Evolutionary conservation across 2,797 vertebrate species (phyloP).

Genomic region (Alfaro cultratus): DNA sequence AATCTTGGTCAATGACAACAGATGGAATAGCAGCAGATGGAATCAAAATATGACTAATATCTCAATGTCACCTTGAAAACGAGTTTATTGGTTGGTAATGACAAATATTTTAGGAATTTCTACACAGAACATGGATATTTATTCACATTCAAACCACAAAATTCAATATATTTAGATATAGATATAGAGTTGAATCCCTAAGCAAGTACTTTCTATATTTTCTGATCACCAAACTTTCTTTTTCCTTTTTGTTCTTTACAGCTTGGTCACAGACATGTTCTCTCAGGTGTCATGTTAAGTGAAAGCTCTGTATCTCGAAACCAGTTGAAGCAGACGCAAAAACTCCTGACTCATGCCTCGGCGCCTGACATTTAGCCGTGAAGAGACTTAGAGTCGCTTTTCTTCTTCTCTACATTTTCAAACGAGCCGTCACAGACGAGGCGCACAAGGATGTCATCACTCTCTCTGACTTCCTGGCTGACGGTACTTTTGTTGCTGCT

Average conservation of each 20-base stretch:
- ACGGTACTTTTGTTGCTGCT: slow-evolving; percentile 18
- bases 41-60: background rate
- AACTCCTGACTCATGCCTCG: slow-evolving; percentile 1
- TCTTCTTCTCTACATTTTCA: slow-evolving; percentile 8
- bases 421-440: slow-evolving; percentile 8
- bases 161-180: background rate
- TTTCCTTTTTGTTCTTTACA: slow-evolving; percentile 10
- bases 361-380: slow-evolving; percentile 41
- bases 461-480: slow-evolving; percentile 22
- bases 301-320: background rate
- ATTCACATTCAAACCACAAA: background rate
- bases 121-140: background rate
- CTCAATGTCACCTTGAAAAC: background rate
- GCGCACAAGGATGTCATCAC: slow-evolving; percentile 18
- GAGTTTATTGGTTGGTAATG: background rate
- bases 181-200: slow-evolving; percentile 7
- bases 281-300: slow-evolving; percentile 38
- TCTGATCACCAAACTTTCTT: background rate
- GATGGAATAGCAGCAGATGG: background rate
- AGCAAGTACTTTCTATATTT: slow-evolving; percentile 23
- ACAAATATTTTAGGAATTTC: background rate
- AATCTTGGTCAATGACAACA: background rate
- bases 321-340: slow-evolving; percentile 24
- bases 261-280: slow-evolving; percentile 9
- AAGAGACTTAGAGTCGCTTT: slow-evolving; percentile 16